Evolutionary conservation across 2,113 vertebrate species (phyloP), one percentile per base, ranked within the genome.

Genomic region (Hippopotamus amphibius): DNA sequence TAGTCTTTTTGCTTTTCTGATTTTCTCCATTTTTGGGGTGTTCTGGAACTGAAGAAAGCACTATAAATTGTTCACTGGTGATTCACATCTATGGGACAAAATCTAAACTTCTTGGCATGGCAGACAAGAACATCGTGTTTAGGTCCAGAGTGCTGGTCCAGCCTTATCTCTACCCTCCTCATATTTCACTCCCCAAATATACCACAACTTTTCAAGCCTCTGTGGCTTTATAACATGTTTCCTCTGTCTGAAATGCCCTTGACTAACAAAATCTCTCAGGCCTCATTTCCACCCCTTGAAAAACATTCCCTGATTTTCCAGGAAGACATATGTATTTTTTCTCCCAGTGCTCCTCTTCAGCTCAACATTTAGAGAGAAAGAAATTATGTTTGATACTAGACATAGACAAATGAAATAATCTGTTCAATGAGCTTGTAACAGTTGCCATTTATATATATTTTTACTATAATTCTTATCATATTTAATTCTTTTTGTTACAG

Each of bases 1-100:
- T 48, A 93, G 53, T 80, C 50, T 90, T 72, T 57, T 61, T 76
- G 19, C 59, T 77, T 88, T 80, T 37, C 30, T 86, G 24, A 50
- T 53, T 90, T 77, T 81, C 65, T 97, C 88, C 61, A 63, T 48
- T 84, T 95, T 89, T 93, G 94, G 43, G 26, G 21, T 85, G n/a
- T 81, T 85, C 59, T 53, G 24, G 30, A 69, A 85, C 65, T 66
- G 15, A 95, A 50, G 76, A 87, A 90, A 91, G 37, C 19, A 53
- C 5, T 43, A 12, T 68, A 72, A 55, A 72, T 88, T 90, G 65
- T 89, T 77, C 9, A 82, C 11, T 65, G 72, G 55, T 76, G 41
- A 10, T 84, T 93, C n/a, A 5, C 59, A 65, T 12, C 15, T 26
- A 80, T 26, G 2, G 69, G 30, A 90, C 72, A 74, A 91, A 90